Evolutionary conservation across 2,888 invertebrate species (phyloP).

Genomic region (Acholoe squamosa): DNA sequence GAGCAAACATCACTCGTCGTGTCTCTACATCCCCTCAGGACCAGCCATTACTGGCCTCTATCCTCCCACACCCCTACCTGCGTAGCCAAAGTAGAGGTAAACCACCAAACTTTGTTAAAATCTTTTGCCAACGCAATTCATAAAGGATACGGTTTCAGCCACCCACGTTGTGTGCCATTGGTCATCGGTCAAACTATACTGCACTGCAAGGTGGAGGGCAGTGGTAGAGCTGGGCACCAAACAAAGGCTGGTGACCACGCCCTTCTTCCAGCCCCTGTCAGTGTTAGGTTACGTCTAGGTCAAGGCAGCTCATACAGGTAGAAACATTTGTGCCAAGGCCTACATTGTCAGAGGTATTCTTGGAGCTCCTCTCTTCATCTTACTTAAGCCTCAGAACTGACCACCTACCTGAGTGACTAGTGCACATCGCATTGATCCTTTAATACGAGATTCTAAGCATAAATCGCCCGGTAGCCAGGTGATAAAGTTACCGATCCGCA

Average conservation of each 20-base stretch:
- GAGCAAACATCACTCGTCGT: too few relatives aligned
- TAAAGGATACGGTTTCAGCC: background rate
- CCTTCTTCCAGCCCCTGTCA: background rate
- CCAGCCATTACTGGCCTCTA: background rate
- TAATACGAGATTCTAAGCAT: background rate
- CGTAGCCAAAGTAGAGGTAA: background rate
- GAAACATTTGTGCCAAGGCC: background rate
- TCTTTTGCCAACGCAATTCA: background rate
- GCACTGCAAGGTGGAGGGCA: background rate
- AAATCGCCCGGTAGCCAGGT: background rate
- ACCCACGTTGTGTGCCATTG: background rate
- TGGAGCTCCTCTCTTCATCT: background rate
- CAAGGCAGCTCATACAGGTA: background rate
- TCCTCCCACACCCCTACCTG: background rate
- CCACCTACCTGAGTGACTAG: background rate
- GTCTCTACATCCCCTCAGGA: too few relatives aligned
- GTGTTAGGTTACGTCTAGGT: background rate
- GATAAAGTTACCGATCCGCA: background rate
- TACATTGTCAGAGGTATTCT: background rate
- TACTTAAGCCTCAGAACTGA: background rate
- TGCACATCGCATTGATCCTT: background rate
- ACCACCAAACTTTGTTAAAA: background rate
- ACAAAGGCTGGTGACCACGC: background rate
- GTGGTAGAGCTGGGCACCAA: background rate
- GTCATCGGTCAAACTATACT: background rate